A percentile compares a stretch with the other conserved stretches of the same genome.
phyloP scores from a whole-genome alignment of 2,888 invertebrate species.

The Xanthorhoe spadicearia region DNA sequence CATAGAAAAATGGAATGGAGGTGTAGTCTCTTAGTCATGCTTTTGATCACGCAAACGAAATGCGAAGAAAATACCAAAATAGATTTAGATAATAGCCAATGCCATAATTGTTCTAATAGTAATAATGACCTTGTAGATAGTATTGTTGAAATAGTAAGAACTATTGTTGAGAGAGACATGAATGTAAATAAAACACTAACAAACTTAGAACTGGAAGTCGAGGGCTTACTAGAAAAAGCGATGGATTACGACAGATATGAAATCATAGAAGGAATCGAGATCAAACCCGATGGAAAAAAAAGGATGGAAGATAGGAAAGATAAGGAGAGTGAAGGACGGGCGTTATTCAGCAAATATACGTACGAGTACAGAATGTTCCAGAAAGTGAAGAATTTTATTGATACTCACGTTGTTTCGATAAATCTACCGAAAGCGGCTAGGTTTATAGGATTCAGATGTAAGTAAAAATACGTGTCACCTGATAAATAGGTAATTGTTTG shows the following conservation, averaged over 20 bases:
- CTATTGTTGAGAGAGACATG: constrained; percentile 62
- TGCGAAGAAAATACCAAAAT: constrained; percentile 72
- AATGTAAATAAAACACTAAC: constrained; percentile 69
- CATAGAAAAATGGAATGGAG: constrained; percentile 66
- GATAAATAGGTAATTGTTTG: too few relatives aligned
- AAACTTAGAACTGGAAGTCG: constrained; percentile 79
- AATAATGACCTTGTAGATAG: constrained; percentile 60
- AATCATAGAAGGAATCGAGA: constrained; percentile 85
- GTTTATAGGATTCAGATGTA: constrained; percentile 86
- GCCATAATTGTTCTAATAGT: constrained; percentile 79
- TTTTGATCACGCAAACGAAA: constrained; percentile 62
- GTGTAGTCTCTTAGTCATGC: constrained; percentile 59
- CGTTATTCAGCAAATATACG: constrained; percentile 70
- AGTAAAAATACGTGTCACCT: constrained; percentile 53
- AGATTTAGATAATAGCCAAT: constrained; percentile 70
- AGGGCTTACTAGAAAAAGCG: constrained; percentile 84
- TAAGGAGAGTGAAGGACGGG: constrained; percentile 59
- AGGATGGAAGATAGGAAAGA: constrained; percentile 28
- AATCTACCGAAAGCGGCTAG: constrained; percentile 88
- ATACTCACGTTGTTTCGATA: constrained; percentile 86
- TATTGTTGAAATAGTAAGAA: constrained; percentile 63
- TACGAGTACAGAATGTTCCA: constrained; percentile 84
- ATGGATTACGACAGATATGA: constrained; percentile 82
- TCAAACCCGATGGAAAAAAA: constrained; percentile 61
- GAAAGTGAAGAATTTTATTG: constrained; percentile 85